Evolutionary conservation across 2,797 vertebrate genomes (phyloP).

Genomic region (Sciurus vulgaris): DNA sequence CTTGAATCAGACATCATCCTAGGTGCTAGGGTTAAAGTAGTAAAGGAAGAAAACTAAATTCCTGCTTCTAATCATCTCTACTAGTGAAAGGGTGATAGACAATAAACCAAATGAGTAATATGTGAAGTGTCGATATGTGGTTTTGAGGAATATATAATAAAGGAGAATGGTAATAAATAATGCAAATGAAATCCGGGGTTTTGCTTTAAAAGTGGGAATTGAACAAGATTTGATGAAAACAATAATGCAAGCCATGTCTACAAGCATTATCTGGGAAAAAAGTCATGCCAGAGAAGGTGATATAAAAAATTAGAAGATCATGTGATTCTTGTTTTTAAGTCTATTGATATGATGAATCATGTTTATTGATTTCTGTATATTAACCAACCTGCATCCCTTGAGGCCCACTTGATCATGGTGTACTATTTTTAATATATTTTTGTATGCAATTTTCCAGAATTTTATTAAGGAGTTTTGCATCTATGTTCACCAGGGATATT

Average conservation of each 20-base stretch:
- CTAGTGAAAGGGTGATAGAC: background rate
- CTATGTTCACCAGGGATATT: no score
- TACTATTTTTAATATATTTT: no score
- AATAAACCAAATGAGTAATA: background rate
- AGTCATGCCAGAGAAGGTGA: background rate
- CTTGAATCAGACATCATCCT: background rate
- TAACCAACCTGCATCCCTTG: no score
- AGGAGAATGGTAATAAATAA: background rate
- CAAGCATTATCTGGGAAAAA: background rate
- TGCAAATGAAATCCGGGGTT: background rate
- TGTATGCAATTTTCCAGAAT: no score
- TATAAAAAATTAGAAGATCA: background rate
- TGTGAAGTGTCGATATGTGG: background rate
- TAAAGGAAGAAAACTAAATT: background rate
- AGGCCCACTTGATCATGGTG: no score
- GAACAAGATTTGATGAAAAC: background rate
- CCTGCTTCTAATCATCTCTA: background rate
- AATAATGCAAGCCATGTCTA: background rate
- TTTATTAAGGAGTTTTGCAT: no score
- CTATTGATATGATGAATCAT: no score
- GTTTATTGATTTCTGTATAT: no score
- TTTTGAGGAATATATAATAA: background rate
- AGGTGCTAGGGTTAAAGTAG: background rate
- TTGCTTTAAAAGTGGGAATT: slow-evolving; percentile 27
- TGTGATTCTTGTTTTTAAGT: no score